Percentiles rank a stretch among this genome's conserved stretches.
Conservation (phyloP, 2,113 vertebrate species). For the Pollachius pollachius region DNA sequence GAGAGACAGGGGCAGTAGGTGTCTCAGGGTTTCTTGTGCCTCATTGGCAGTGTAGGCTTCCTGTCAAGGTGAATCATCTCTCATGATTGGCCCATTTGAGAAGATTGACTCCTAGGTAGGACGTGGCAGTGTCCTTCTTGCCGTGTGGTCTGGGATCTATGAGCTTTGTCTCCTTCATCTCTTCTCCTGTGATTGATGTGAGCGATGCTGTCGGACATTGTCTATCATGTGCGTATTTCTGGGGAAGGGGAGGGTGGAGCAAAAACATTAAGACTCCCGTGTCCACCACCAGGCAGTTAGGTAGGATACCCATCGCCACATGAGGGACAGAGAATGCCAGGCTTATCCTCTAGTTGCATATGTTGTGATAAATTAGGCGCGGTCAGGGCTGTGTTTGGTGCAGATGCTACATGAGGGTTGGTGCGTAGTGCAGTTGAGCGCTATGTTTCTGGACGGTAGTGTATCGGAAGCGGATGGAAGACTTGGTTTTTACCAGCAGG, state of each 20-base stretch:
- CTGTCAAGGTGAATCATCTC: slow-evolving; percentile 25
- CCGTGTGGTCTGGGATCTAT: slow-evolving; percentile 34
- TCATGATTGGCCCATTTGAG: slow-evolving; percentile 60
- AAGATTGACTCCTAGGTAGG: slow-evolving; percentile 32
- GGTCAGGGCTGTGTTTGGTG: slow-evolving; percentile 24
- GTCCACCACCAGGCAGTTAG: too few species aligned
- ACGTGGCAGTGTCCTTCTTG: slow-evolving; percentile 36
- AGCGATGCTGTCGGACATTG: slow-evolving; percentile 30
- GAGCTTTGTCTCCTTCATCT: slow-evolving; percentile 25
- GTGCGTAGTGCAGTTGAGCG: slow-evolving; percentile 27
- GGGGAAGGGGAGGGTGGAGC: slow-evolving; percentile 11
- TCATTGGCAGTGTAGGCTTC: slow-evolving; percentile 61
- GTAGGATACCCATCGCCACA: slow-evolving; percentile 38
- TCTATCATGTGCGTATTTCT: slow-evolving; percentile 43
- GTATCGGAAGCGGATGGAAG: slow-evolving; percentile 64
- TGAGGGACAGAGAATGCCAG: slow-evolving; percentile 57
- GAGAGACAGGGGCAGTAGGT: slow-evolving; percentile 42
- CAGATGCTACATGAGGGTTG: slow-evolving; percentile 65
- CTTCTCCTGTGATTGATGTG: slow-evolving; percentile 19
- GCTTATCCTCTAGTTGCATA: slow-evolving; percentile 20
- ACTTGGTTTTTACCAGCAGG: slow-evolving; percentile 39
- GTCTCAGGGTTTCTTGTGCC: slow-evolving; percentile 45
- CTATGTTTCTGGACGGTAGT: slow-evolving; percentile 45
- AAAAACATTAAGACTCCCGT: too few species aligned
- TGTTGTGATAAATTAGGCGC: too few species aligned